Base-by-base conservation (phyloP, 37 sponge, comb jelly and placozoan genomes). In the Spongilla lacustris region DNA sequence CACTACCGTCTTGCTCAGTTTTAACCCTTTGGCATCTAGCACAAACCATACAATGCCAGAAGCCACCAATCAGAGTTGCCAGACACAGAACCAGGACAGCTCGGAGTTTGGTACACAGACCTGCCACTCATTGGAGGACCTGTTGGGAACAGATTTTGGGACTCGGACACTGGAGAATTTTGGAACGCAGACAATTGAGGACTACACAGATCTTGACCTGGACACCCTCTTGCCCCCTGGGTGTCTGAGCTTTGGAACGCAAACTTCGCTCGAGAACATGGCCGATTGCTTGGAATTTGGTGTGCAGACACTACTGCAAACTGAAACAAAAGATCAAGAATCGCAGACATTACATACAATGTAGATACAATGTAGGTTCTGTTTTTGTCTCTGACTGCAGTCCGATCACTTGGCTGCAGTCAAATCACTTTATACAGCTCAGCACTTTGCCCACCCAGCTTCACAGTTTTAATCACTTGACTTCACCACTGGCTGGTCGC, bases 191-290 rank as follows among this genome's bases (percentile, higher is more conserved):
- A 91, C 87, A 2, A 5, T 27, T 8, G 26, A 29, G 36, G 32
- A 49, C n/a, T 26, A 36, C 24, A 67, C 28, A 5, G 17, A 49
- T 1, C 74, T 29, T n/a, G 79, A 29, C 49, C 24, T 80, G n/a
- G 37, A 28, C 4, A 26, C 23, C 33, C 67, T 89, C 23, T 77
- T 89, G 29, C 78, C 78, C 38, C 78, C 84, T 29, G 84, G 50
- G 72, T 89, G 83, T 36, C 34, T 89, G 68, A 84, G 81, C 67
- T 87, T 87, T 87, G 88, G 88, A n/a, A 87, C 88, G 17, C 88
- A 87, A 66, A 87, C 88, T 24, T 78, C 70, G 31, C 11, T 58
- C 28, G 66, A 79, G 21, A 33, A 46, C 19, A 66, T 31, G 21
- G 37, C 36, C 0, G 46, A 29, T 0, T 41, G 80, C 69, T 28